A percentile compares a stretch with the other conserved stretches of the same genome.
Conservation (phyloP, 2,797 vertebrate species). For the Loriculus beryllinus region DNA sequence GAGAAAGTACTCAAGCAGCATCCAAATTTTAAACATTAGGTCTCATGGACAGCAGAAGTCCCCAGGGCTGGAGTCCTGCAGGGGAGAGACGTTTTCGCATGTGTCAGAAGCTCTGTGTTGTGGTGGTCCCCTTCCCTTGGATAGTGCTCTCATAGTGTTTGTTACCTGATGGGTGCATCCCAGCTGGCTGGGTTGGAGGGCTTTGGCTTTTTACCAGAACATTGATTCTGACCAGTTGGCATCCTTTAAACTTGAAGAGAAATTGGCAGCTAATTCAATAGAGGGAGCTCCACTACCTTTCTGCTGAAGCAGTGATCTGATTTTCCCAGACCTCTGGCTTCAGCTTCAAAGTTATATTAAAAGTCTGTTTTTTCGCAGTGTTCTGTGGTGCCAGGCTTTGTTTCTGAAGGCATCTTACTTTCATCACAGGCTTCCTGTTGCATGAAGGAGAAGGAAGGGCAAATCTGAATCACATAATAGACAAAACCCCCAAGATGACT, state of each 20-base stretch:
- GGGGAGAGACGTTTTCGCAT: background rate
- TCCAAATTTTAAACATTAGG: background rate
- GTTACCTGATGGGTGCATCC: background rate
- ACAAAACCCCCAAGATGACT: background rate
- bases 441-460: background rate
- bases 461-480: background rate
- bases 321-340: constrained; percentile 35
- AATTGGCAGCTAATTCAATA: constrained; percentile 65
- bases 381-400: background rate
- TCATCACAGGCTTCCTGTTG: background rate
- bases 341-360: background rate
- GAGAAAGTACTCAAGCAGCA: background rate
- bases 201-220: background rate
- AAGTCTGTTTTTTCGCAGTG: background rate
- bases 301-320: background rate
- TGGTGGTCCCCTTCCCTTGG: background rate
- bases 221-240: background rate
- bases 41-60: background rate
- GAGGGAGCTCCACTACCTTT: constrained; percentile 62
- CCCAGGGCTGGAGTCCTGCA: background rate
- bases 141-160: background rate
- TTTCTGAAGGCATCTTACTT: background rate
- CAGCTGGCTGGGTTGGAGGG: background rate
- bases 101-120: background rate
- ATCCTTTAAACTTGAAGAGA: constrained; percentile 19